Base-by-base conservation (phyloP, 2,888 invertebrate species). In the Trichogramma dendrolimi region DNA sequence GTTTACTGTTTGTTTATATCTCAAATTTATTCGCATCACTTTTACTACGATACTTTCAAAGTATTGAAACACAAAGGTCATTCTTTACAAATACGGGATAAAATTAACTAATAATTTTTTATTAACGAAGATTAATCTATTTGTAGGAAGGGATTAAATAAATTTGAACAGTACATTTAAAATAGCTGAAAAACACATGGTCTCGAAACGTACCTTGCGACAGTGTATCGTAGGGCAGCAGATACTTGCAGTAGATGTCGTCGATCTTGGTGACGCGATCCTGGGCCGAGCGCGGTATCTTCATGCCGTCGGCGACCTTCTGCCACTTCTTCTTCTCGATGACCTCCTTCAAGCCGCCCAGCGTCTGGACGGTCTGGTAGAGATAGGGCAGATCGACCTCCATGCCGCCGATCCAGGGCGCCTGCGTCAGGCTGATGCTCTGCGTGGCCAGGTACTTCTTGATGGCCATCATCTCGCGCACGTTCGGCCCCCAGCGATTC, bases 291-390 rank as follows among this genome's bases (percentile, higher is more conserved):
- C 89, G 90, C 0, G 89, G 89, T 70, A 94, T 89, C 71, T 89
- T 87, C 88, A 96, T 89, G n/a, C 88, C 85, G 70, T 94, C 93
- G 0, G 93, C 94, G 0, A 96, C 91, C 67, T 87, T 87, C 4
- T 86, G 84, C 96, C 96, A 96, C 68, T 89, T 89, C 72, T 94
- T 92, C 74, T 91, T 91, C 71, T 93, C 91, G 6, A 94, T 90
- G 0, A 95, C 91, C 71, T 90, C 88, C 72, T 90, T 90, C 10
- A 95, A 81, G 0, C 96, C 96, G 0, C 96, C 96, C 64, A 90
- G 83, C 46, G 86, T 85, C 75, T 94, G 91, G 0, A 96, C 94
- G 0, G 90, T 87, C 71, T 90, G 89, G 75, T 92, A 94, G 5
- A 96, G 80, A 55, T 91, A 87, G 0, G 93, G 91, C 4, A 96